Conservation (phyloP, 2,888 invertebrate species). For the Melitaea athalia region DNA sequence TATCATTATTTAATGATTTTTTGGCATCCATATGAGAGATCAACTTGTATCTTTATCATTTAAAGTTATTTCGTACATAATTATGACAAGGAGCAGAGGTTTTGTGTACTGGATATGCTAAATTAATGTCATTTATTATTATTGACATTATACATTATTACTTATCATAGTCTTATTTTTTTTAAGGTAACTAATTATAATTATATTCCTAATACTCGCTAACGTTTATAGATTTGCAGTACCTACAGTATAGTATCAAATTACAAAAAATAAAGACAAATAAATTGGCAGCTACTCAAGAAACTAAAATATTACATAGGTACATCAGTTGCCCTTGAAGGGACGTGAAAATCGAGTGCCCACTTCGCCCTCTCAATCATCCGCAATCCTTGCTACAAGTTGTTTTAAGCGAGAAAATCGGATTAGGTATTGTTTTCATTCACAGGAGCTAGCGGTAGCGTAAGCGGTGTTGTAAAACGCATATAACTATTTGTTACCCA, state of each 20-base stretch:
- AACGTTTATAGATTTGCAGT: background rate
- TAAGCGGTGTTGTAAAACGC: background rate
- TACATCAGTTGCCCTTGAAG: slow-evolving; percentile 10
- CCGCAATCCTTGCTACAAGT: slow-evolving; percentile 10
- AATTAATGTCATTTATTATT: no score
- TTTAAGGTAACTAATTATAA: no score
- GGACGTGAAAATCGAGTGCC: slow-evolving; percentile 5
- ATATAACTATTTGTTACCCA: background rate
- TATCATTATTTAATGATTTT: no score
- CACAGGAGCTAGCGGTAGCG: background rate
- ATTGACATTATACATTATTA: no score
- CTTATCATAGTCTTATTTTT: no score
- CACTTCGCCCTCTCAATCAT: slow-evolving; percentile 21
- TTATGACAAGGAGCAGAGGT: no score
- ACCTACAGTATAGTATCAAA: background rate
- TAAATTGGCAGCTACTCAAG: background rate
- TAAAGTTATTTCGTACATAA: no score
- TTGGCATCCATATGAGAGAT: no score
- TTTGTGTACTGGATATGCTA: no score
- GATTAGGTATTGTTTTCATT: background rate
- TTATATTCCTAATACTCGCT: no score
- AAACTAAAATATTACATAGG: slow-evolving; percentile 10
- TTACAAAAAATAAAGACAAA: no score
- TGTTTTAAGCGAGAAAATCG: slow-evolving; percentile 10
- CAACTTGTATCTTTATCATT: no score